Base-by-base conservation (phyloP, 37 sponge, comb jelly and placozoan species). In the Chondrilla cf. caribensis region DNA sequence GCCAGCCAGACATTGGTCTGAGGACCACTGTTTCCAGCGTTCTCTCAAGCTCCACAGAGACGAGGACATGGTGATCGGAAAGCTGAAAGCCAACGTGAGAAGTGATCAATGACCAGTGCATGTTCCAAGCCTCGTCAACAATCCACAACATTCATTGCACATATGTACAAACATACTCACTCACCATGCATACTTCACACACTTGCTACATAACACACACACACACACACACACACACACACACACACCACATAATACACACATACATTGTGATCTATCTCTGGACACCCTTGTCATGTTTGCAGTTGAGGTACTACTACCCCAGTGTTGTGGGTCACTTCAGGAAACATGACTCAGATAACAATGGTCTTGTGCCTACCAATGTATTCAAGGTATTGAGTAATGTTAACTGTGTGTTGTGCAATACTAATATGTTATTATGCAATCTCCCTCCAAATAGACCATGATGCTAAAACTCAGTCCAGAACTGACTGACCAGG, bases 11-110 rank as follows among this genome's bases (percentile, higher is more conserved):
- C 39, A 59, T n/a, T 26, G 67, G 42, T 82, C 85, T 60, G 89
- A 89, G 7, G 89, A 89, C n/a, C 89, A 89, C 58, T 81, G 37
- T 40, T 89, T 89, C 55, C 78, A 82, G 82, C 60, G 84, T 19
- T 89, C 89, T 22, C 79, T 77, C 28, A 84, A 38, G 22, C 82
- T 89, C 17, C 89, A 89, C 77, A 71, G 89, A 38, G 89, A 89
- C 84, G 89, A 89, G 39, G 89, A 89, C 59, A 89, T 89, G 84
- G 29, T 89, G 29, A 18, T 76, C 38, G 78, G 81, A 18, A 28
- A 64, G 19, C 64, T 88, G 28, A 44, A 44, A 14, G 38, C 84
- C 25, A 83, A 71, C n/a, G 64, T 88, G 41, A 37, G n/a, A n/a
- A n/a, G n/a, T n/a, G n/a, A n/a, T n/a, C n/a, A n/a, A n/a, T n/a